These are phyloP conservation scores for Aphelocoma californica DNA, from an alignment of 2,797 vertebrate species.

Conservation along the genomic window DNA sequence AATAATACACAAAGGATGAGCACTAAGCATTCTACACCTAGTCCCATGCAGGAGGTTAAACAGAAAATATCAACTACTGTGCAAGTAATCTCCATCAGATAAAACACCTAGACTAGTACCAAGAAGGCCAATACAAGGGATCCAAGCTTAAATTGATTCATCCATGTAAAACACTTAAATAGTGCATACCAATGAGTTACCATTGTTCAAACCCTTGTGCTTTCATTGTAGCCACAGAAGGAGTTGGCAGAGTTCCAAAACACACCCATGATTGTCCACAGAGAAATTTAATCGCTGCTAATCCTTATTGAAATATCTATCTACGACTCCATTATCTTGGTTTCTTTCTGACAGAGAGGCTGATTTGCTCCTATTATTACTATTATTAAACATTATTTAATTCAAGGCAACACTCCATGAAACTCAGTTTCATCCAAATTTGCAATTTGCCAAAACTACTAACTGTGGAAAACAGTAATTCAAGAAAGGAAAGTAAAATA, in stretches of 20 bases:
- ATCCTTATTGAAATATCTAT: background rate
- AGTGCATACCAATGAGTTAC: background rate
- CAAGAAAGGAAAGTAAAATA: background rate
- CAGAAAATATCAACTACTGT: background rate
- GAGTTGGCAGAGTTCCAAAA: background rate
- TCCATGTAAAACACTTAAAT: background rate
- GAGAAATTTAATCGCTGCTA: conserved; percentile 14
- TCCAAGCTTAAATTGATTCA: background rate
- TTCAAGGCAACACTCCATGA: background rate
- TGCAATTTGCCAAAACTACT: background rate
- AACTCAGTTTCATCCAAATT: background rate
- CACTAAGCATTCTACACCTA: background rate
- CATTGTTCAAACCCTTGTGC: background rate
- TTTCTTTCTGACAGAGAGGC: background rate
- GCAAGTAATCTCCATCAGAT: background rate
- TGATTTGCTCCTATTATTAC: background rate
- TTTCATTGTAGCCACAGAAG: background rate
- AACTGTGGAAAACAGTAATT: background rate
- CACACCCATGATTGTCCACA: fast-evolving
- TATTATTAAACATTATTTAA: background rate
- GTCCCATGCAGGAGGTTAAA: background rate
- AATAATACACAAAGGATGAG: background rate
- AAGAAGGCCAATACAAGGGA: background rate
- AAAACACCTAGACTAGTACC: background rate
- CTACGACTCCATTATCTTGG: background rate